Evolutionary conservation across 92 coral and sea anemone genomes (phyloP).

Genomic region (Zoanthus sociatus): DNA sequence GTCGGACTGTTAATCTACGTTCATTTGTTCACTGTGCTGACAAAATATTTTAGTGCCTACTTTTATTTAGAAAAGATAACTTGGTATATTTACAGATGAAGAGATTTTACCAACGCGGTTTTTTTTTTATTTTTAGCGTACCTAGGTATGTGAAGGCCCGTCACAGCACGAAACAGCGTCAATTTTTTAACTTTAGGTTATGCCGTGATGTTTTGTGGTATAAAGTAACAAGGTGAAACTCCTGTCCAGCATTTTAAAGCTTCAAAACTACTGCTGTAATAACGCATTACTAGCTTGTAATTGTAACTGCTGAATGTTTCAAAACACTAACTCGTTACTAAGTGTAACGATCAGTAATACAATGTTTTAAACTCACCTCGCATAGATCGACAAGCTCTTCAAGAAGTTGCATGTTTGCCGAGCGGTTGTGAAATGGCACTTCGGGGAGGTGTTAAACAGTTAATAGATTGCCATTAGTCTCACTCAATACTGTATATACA

Average conservation of each 20-base stretch:
- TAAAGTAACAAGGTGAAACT: too few species aligned
- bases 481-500: constrained; percentile 32
- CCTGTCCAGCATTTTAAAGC: too few species aligned
- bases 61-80: background rate
- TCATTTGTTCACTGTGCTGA: background rate
- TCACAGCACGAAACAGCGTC: too few species aligned
- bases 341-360: background rate
- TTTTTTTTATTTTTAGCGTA: too few species aligned
- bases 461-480: constrained; percentile 26
- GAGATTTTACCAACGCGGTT: too few species aligned
- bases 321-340: background rate
- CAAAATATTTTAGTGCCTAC: background rate
- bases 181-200: too few species aligned
- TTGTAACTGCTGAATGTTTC: background rate
- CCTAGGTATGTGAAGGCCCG: too few species aligned
- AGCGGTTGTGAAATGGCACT: constrained; percentile 10
- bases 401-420: constrained; percentile 40
- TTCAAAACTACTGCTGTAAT: background rate
- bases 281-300: too few species aligned
- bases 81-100: too few species aligned
- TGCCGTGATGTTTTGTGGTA: too few species aligned
- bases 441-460: constrained; percentile 11
- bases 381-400: constrained; percentile 36
- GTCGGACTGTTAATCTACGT: background rate
- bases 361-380: constrained; percentile 18